Evolutionary conservation across 2,888 invertebrate genomes (phyloP), one percentile per base, ranked within the genome.

Genomic region (Diarsia dahlii): DNA sequence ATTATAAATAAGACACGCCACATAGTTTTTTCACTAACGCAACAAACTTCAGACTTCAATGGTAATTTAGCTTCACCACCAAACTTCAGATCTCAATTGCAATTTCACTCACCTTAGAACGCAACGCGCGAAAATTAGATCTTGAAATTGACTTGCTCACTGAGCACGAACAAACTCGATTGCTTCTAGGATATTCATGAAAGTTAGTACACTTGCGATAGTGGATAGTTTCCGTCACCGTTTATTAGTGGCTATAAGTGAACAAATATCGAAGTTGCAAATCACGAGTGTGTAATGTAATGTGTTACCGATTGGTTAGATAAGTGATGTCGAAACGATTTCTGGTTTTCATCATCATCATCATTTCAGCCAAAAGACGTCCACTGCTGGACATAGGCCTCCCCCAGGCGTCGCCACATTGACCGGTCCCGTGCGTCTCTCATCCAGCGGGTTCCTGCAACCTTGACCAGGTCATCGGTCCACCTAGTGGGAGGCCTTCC

Each of bases 201-300:
- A 79, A 79, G 63, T 84, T 85, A 67, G 63, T 68, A 69, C 52
- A 74, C 60, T 74, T 76, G 67, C 34, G 48, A 68, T 68, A 76
- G 68, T 76, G 28, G 52, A 78, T 87, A 86, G 80, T 82, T 79
- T 63, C 64, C 48, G 12, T 60, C 52, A 39, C 50, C 69, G 20
- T 74, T 79, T 75, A 80, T 67, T 73, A 81, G 71, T 66, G 23
- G 63, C 45, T 73, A 58, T 73, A 78, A 78, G 74, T 82, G 69
- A 80, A 80, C 76, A 73, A 78, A 79, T 85, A 75, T 79, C 67
- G 63, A 82, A 84, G 78, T 86, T 74, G 64, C 54, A 77, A 71
- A 65, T 62, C 39, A 74, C 64, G 46, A n/a, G 15, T 52, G n/a
- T 58, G 39, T 77, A 63, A 34, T 60, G 34, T 58, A 63, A 34